A percentile compares a stretch with the other conserved stretches of the same genome.
These are phyloP conservation scores for Pantala flavescens DNA, from an alignment of 1,140 invertebrate species.

Conservation along the genomic window DNA sequence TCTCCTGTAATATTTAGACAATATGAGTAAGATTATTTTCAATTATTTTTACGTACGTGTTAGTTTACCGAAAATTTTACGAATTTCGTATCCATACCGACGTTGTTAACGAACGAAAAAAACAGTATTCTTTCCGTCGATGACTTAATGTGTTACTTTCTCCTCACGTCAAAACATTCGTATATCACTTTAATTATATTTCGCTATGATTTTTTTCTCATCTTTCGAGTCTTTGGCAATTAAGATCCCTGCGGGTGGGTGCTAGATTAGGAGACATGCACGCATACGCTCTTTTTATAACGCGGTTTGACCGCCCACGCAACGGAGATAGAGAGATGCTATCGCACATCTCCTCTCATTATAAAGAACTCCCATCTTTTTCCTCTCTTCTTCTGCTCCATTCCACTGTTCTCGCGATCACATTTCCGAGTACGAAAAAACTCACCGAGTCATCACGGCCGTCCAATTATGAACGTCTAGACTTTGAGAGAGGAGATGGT, in stretches of 20 bases:
- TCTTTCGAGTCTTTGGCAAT: background rate
- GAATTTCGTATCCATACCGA: no score
- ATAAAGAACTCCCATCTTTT: background rate
- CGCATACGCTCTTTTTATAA: background rate
- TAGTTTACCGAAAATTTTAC: no score
- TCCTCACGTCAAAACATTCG: no score
- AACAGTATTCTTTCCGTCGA: no score
- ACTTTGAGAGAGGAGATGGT: no score
- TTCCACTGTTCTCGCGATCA: background rate
- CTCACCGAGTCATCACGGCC: background rate
- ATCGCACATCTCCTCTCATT: background rate
- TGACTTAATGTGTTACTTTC: no score
- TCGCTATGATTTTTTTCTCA: background rate
- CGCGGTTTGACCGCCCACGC: background rate
- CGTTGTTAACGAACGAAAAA: no score
- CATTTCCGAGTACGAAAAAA: background rate
- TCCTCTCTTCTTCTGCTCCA: background rate
- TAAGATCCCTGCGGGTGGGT: background rate
- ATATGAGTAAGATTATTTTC: no score
- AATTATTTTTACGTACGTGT: no score
- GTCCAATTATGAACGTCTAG: background rate
- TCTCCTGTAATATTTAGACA: no score
- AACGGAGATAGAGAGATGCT: background rate
- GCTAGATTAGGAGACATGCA: background rate
- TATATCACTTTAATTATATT: no score